phyloP scores from a whole-genome alignment of 2,797 vertebrate genomes.

The Propithecus perrieri region DNA sequence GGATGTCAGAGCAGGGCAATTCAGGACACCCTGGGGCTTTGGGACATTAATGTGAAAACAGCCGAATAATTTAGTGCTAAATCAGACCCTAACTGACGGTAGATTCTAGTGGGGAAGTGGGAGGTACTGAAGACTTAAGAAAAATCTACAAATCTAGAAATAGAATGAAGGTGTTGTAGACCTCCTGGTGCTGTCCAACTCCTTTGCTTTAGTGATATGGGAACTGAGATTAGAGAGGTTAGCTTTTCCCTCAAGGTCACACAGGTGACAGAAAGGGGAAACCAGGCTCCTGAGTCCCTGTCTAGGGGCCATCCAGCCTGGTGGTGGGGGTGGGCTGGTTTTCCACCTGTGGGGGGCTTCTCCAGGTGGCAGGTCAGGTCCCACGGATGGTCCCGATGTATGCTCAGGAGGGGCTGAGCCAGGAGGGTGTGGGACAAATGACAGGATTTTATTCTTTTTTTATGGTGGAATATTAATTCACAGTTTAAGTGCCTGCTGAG shows the following conservation, averaged over 20 bases:
- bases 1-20: too few relatives aligned
- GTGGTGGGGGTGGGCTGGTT: background rate
- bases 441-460: background rate
- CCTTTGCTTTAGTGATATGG: background rate
- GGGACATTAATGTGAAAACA: background rate
- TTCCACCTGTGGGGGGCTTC: background rate
- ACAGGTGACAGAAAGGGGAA: background rate
- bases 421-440: accelerated
- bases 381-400: background rate
- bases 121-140: background rate
- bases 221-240: background rate
- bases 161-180: background rate
- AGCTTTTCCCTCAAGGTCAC: background rate
- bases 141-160: background rate
- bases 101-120: background rate
- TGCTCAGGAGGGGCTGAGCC: background rate
- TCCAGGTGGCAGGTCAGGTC: background rate
- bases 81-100: background rate
- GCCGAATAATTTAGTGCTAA: accelerated
- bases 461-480: background rate
- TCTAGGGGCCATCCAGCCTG: background rate
- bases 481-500: background rate
- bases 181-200: too few relatives aligned
- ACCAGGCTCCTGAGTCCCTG: background rate
- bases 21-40: background rate